Evolutionary conservation across 2,888 invertebrate genomes (phyloP).

Genomic region (Ceriagrion tenellum): DNA sequence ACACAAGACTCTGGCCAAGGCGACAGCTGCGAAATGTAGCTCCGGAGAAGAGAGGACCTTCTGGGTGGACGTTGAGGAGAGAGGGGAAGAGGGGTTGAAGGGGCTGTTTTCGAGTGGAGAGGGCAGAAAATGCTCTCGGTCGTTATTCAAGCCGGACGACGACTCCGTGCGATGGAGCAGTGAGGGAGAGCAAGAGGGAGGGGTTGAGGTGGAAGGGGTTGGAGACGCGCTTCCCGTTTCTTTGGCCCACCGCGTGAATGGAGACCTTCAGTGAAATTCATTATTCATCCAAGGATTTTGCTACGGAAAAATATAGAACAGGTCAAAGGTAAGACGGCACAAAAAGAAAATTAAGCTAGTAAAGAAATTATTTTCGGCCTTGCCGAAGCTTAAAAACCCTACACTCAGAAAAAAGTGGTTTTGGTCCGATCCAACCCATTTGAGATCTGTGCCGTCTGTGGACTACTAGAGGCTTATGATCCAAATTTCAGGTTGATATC

Average conservation of each 20-base stretch:
- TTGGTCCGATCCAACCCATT: no score
- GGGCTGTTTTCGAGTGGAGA: not conserved
- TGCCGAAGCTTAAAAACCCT: no score
- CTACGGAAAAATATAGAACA: no score
- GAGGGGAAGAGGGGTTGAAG: not conserved
- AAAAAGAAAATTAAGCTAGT: no score
- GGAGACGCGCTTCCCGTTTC: constrained; percentile 9
- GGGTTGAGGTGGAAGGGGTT: not conserved
- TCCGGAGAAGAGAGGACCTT: not conserved
- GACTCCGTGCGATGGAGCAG: not conserved
- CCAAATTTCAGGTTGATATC: no score
- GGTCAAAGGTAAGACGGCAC: no score
- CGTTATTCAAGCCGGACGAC: constrained; percentile 37
- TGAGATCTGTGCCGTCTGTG: no score
- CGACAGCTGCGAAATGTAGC: constrained; percentile 18
- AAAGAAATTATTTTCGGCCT: no score
- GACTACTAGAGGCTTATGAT: no score
- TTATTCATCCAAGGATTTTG: no score
- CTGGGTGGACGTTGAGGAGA: not conserved
- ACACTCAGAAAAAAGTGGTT: no score
- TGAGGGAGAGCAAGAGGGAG: not conserved
- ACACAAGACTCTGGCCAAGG: not conserved
- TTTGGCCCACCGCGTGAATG: not conserved
- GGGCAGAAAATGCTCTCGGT: not conserved
- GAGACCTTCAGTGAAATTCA: no score